Conservation (phyloP, 2,888 invertebrate genomes). For the Drosophila melanosoma region DNA sequence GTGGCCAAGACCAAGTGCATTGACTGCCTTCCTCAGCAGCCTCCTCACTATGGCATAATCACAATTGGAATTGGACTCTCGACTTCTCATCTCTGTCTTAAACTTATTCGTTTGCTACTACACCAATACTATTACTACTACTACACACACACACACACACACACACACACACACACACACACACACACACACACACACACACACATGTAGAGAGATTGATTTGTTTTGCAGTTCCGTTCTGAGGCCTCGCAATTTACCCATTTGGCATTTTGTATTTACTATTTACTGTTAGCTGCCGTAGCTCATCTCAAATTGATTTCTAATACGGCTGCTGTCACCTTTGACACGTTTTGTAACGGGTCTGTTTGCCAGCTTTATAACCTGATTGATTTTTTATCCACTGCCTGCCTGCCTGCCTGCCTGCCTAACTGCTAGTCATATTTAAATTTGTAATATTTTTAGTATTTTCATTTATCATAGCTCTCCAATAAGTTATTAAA, state of each 20-base stretch:
- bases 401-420: slow-evolving; percentile 8
- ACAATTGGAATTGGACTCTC: slow-evolving; percentile 54
- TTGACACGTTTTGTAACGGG: slow-evolving; percentile 73
- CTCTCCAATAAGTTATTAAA: neutral
- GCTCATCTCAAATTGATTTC: slow-evolving; percentile 72
- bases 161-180: slow-evolving; percentile 11
- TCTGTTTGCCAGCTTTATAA: slow-evolving; percentile 1
- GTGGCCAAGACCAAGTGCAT: slow-evolving; percentile 70
- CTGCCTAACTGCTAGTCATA: slow-evolving; percentile 8
- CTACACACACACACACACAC: no score
- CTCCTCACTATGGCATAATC: slow-evolving; percentile 45
- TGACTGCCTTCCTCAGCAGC: slow-evolving; percentile 54
- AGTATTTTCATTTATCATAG: neutral
- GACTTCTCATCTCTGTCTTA: neutral
- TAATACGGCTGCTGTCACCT: slow-evolving; percentile 73
- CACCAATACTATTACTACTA: slow-evolving; percentile 14
- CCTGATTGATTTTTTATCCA: slow-evolving; percentile 53
- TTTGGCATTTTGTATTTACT: slow-evolving; percentile 44
- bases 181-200: neutral
- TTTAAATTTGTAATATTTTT: neutral
- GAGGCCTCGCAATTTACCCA: slow-evolving; percentile 45
- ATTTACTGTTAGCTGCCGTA: slow-evolving; percentile 69
- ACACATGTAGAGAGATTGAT: slow-evolving; percentile 60
- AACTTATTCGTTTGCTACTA: slow-evolving; percentile 4
- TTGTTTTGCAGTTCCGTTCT: slow-evolving; percentile 68